These are phyloP conservation scores for Xestia ashworthii DNA, from an alignment of 2,888 invertebrate species.

Conservation along the genomic window DNA sequence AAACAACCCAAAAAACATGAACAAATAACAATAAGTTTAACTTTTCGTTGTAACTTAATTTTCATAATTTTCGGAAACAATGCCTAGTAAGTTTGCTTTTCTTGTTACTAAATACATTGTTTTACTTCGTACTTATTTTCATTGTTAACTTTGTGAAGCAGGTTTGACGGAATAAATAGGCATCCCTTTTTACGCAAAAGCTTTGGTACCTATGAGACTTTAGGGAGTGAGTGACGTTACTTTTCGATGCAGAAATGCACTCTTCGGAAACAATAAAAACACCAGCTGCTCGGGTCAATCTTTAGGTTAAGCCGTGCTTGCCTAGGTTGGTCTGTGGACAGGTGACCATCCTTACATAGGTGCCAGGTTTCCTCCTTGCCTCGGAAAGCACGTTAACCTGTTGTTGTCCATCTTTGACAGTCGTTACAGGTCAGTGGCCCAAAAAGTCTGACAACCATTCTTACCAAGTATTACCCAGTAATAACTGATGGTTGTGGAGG, in stretches of 20 bases:
- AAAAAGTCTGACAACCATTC: no score
- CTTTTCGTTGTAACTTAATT: conserved; percentile 21
- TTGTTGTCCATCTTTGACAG: no score
- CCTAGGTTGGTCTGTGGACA: no score
- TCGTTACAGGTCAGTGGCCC: no score
- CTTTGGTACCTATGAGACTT: not conserved
- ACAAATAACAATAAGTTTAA: conserved; percentile 7
- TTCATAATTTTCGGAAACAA: conserved; percentile 20
- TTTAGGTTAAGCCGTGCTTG: no score
- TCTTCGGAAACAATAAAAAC: not conserved
- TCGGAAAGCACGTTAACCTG: no score
- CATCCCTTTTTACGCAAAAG: not conserved
- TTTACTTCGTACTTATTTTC: not conserved
- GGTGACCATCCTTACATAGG: no score
- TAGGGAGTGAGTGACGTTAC: not conserved
- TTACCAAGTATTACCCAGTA: no score
- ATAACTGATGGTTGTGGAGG: no score
- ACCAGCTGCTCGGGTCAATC: no score
- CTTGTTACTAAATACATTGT: not conserved
- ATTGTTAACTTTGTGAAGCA: not conserved
- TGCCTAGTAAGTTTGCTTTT: conserved; percentile 43
- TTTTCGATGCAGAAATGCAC: not conserved
- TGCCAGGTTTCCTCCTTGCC: no score
- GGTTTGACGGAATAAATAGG: not conserved
- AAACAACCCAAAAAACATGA: conserved; percentile 23